Evolutionary conservation across 2,113 vertebrate genomes (phyloP), one percentile per base, ranked within the genome.

Genomic region (Oceanites oceanicus): DNA sequence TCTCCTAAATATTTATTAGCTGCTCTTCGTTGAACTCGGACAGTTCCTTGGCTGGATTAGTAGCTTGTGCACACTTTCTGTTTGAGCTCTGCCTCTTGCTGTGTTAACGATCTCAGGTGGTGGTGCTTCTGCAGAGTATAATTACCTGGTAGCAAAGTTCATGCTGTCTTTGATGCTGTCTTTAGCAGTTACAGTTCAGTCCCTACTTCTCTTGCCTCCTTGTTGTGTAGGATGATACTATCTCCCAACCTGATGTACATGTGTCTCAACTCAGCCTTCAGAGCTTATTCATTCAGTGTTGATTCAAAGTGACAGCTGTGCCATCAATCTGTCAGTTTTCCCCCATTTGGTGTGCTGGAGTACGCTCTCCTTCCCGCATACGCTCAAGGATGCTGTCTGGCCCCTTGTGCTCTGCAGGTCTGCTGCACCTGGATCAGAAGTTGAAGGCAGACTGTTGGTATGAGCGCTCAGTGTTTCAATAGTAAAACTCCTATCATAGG

Each of bases 301-400:
- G 55, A 45, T 80, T 94, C 79, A n/a, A 44, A 93, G 70, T 82
- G 88, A 50, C 85, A 92, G 93, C 88, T 94, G 88, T 84, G 38
- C 65, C 59, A 19, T 86, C 79, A 77, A 23, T 94, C 58, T 96
- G 78, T 53, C 52, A 44, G 29, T 52, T 76, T 95, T 23, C 34
- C 38, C 34, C 55, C 36, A 23, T 44, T 88, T 92, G 53, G 30
- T 56, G 53, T 72, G 74, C 19, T 47, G 58, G 58, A 76, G 42
- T 32, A 29, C 10, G 15, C n/a, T 73, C 12, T 88, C 36, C 79
- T 45, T 73, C 55, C 21, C 26, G 23, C 27, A 12, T 4, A 9
- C 0, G 3, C 68, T 83, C 20, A 32, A n/a, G 65, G 62, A 53
- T 68, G 36, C 56, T 70, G 16, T 40, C 40, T 92, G 52, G 26